Conservation (phyloP, 2,113 vertebrate species). For the Sinocyclocheilus maitianheensis region DNA sequence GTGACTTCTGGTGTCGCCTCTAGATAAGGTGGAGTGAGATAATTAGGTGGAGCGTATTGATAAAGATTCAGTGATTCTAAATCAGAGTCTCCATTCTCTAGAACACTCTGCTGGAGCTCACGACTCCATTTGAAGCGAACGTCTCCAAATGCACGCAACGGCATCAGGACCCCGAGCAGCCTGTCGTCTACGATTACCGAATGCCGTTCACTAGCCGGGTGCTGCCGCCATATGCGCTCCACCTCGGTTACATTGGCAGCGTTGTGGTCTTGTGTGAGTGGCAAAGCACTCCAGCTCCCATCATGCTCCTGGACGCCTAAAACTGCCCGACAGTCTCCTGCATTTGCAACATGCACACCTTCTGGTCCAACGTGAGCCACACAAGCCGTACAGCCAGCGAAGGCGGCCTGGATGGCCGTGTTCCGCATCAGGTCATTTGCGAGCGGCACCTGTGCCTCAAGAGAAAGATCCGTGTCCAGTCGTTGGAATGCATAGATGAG, state of each 20-base stretch:
- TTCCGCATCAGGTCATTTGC: constrained; percentile 82
- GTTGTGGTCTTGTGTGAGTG: constrained; percentile 90
- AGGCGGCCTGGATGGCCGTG: constrained; percentile 89
- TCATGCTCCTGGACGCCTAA: constrained; percentile 84
- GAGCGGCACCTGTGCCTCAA: constrained; percentile 90
- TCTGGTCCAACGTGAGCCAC: constrained; percentile 83
- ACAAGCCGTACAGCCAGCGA: constrained; percentile 90
- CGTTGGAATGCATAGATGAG: constrained; percentile 85
- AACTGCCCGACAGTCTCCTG: constrained; percentile 88
- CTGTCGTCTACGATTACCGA: constrained; percentile 85
- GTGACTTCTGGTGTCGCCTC: constrained; percentile 88
- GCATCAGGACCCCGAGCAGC: constrained; percentile 91
- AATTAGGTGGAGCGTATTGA: constrained; percentile 85
- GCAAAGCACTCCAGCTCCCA: constrained; percentile 85
- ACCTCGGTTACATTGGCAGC: constrained; percentile 81
- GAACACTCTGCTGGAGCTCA: constrained; percentile 85
- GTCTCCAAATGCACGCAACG: constrained; percentile 90
- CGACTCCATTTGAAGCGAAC: constrained; percentile 93
- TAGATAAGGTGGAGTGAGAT: constrained; percentile 89
- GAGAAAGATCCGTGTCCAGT: constrained; percentile 88
- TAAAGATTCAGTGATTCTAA: constrained; percentile 85
- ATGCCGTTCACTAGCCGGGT: constrained; percentile 83
- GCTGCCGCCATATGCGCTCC: constrained; percentile 80
- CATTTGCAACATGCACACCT: constrained; percentile 87
- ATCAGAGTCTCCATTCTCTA: constrained; percentile 78